Base-by-base conservation (phyloP, 1,140 invertebrate species). In the Aphidius gifuensis region DNA sequence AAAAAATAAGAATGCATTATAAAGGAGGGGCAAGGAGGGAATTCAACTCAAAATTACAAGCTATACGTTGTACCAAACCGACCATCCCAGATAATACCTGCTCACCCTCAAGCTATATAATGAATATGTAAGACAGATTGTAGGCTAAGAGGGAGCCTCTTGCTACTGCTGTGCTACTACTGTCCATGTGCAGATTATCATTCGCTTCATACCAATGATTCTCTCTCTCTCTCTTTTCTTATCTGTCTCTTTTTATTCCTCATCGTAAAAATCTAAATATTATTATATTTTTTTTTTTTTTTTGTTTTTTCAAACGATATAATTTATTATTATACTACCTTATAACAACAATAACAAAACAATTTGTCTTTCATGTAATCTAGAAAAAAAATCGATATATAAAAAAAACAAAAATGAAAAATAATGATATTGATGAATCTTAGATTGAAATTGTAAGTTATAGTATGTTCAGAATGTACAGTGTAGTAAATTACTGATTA, bases 61-160 rank as follows among this genome's bases (percentile, higher is more conserved):
- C 75, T 79, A 75, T 79, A 75, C 77, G 74, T 72, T 76, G 74
- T 74, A 75, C 66, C 73, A 78, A 79, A 80, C 72, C 75, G 75
- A 78, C 77, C 74, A 80, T 80, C 78, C 79, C 76, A 80, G 78
- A 80, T 81, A 81, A 81, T 81, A 78, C 77, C 74, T 68, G 74
- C 71, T 80, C 75, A 74, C 76, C 78, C 79, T 76, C 68, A 67
- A 79, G 79, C 78, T 74, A 80, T 32, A 32, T 80, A 81, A 81
- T 81, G 80, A 81, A 81, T 81, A 81, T 80, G 80, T 80, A 81
- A 79, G 78, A 80, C 77, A 80, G 77, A 80, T 80, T 81, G 78
- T 80, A 80, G 78, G 73, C 77, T 80, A 81, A 81, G 78, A 80
- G 78, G 74, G 71, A 80, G 78, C 77, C 76, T 79, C 75, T 69